Conservation (phyloP, 2,797 vertebrate genomes). For the Luscinia luscinia region DNA sequence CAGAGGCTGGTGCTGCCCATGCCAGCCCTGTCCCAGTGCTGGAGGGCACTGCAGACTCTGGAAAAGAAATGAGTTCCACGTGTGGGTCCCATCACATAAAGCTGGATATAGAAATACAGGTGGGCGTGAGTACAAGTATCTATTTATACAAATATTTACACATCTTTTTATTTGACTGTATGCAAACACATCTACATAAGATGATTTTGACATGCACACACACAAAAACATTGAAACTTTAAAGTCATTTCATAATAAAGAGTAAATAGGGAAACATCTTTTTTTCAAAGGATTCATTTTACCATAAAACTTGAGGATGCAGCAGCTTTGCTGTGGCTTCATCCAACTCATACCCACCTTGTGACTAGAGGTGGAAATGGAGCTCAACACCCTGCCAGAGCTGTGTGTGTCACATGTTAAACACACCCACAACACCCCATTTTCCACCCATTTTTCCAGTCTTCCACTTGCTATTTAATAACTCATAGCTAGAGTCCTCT, state of each 20-base stretch:
- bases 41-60: accelerated
- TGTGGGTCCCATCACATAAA: not conserved
- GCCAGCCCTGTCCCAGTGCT: not conserved
- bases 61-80: not conserved
- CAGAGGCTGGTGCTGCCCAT: not conserved
- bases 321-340: not conserved
- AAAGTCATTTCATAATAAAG: not conserved
- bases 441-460: not conserved
- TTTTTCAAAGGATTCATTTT: not conserved
- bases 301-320: not conserved
- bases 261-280: not conserved
- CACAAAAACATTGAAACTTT: not conserved
- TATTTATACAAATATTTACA: not conserved
- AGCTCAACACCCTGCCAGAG: not conserved
- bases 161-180: not conserved
- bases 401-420: not conserved
- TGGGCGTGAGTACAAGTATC: not conserved
- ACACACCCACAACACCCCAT: not conserved
- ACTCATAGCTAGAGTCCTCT: not conserved
- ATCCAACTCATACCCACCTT: not conserved
- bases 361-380: not conserved
- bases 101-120: not conserved
- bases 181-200: not conserved
- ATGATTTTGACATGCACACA: not conserved
- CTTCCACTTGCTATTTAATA: not conserved